Conservation (phyloP, 1,140 invertebrate species). For the Drosophila miranda region DNA sequence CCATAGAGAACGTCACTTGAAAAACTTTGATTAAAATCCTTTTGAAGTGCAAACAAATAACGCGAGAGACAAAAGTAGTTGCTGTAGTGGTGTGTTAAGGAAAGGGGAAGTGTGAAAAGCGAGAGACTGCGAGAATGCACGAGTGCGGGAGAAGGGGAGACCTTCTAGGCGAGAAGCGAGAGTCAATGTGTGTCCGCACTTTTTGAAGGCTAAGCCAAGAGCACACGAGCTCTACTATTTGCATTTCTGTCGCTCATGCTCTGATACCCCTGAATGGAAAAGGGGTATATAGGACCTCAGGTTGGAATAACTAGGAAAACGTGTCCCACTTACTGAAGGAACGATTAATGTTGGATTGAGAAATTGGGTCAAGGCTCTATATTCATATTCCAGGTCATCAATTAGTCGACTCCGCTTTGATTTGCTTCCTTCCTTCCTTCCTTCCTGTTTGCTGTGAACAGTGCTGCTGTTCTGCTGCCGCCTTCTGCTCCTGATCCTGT, state of each 20-base stretch:
- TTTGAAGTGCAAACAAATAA: slow-evolving; percentile 79
- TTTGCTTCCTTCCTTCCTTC: slow-evolving; percentile 11
- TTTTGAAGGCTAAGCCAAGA: slow-evolving; percentile 64
- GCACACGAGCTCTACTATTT: slow-evolving; percentile 46
- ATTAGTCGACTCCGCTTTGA: slow-evolving; percentile 19
- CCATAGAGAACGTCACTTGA: slow-evolving; percentile 57
- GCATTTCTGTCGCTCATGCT: slow-evolving; percentile 30
- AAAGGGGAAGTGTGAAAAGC: not conserved
- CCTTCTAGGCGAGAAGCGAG: slow-evolving; percentile 11
- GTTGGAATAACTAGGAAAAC: too few relatives aligned
- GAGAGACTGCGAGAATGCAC: not conserved
- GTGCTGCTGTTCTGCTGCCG: not conserved
- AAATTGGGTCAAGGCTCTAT: too few relatives aligned
- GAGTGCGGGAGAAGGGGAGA: not conserved
- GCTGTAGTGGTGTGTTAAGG: not conserved
- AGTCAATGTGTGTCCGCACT: slow-evolving; percentile 63
- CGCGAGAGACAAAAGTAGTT: slow-evolving; percentile 62
- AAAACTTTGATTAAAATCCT: slow-evolving; percentile 79
- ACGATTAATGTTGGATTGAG: too few relatives aligned
- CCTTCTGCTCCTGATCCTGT: not conserved
- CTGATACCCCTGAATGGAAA: not conserved
- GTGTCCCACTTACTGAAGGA: too few relatives aligned
- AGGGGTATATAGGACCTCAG: not conserved
- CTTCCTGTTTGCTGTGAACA: not conserved
- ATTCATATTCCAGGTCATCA: slow-evolving; percentile 6